phyloP scores from a whole-genome alignment of 2,797 vertebrate genomes.

The Microhierax caerulescens region DNA sequence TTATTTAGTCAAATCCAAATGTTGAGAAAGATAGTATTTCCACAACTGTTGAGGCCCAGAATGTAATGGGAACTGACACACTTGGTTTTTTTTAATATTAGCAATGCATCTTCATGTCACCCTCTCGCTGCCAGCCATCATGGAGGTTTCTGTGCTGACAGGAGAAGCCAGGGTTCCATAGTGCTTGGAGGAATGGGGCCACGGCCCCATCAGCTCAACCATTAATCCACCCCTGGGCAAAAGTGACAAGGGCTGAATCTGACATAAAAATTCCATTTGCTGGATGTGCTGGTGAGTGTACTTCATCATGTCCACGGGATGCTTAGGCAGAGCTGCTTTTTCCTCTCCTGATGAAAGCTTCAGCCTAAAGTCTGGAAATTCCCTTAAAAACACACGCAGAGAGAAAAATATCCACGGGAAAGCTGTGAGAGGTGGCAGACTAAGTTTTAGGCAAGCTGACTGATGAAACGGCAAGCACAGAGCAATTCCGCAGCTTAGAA shows the following conservation, averaged over 20 bases:
- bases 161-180: not conserved
- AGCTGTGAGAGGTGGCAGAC: not conserved
- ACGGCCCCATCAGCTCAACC: not conserved
- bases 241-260: not conserved
- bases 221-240: not conserved
- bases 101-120: not conserved
- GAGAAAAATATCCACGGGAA: not conserved
- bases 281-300: not conserved
- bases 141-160: not conserved
- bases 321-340: not conserved
- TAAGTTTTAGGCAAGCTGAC: not conserved
- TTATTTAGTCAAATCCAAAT: too few species aligned
- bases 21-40: too few species aligned
- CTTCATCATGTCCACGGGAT: not conserved
- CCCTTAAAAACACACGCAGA: not conserved
- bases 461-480: not conserved
- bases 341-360: not conserved
- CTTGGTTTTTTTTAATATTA: too few species aligned
- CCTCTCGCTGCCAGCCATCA: not conserved
- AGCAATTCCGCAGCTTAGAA: not conserved
- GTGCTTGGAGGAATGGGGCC: accelerated
- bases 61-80: too few species aligned
- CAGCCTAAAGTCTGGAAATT: not conserved
- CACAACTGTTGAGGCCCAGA: too few species aligned
- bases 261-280: conserved; percentile 38